Evolutionary conservation across 23 tunicate species (phyloP).

Genomic region (Ciona savignyi): DNA sequence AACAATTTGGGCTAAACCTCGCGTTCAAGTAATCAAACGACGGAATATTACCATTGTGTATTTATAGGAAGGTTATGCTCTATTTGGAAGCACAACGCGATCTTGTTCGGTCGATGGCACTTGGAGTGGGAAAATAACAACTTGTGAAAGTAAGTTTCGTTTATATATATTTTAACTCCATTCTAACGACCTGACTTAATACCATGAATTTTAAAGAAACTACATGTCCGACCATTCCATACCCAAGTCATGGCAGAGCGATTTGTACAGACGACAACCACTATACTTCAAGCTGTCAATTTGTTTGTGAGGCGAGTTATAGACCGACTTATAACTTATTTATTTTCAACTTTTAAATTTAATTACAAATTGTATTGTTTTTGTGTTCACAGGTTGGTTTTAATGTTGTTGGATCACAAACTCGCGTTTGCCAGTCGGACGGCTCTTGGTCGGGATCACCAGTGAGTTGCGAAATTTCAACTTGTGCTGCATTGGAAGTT

Average conservation of each 20-base stretch:
- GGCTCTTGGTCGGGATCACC: conserved; percentile 55
- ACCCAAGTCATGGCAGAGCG: conserved; percentile 85
- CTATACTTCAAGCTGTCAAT: conserved; percentile 63
- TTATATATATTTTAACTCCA: not conserved
- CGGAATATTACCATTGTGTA: too few species aligned
- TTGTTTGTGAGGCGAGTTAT: conserved; percentile 57
- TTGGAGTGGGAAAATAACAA: not conserved
- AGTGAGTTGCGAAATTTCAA: conserved; percentile 40
- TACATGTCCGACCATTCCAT: conserved; percentile 47
- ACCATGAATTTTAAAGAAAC: conserved; percentile 26
- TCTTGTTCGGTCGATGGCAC: not conserved
- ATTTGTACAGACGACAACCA: conserved; percentile 59
- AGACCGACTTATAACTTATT: too few species aligned
- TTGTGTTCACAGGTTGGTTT: conserved; percentile 68
- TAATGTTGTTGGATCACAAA: conserved; percentile 30
- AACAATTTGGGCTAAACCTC: too few species aligned
- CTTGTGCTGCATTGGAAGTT: conserved; percentile 39
- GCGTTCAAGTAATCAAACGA: too few species aligned
- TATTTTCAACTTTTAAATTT: too few species aligned
- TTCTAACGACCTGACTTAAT: not conserved
- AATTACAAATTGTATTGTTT: too few species aligned
- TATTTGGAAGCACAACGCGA: conserved; percentile 3
- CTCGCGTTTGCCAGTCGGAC: conserved; percentile 35
- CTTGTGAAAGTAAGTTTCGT: conserved; percentile 3
- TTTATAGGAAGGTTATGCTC: conserved; percentile 1